phyloP scores from a whole-genome alignment of 2,113 vertebrate genomes.

The Protobothrops flavoviridis region DNA sequence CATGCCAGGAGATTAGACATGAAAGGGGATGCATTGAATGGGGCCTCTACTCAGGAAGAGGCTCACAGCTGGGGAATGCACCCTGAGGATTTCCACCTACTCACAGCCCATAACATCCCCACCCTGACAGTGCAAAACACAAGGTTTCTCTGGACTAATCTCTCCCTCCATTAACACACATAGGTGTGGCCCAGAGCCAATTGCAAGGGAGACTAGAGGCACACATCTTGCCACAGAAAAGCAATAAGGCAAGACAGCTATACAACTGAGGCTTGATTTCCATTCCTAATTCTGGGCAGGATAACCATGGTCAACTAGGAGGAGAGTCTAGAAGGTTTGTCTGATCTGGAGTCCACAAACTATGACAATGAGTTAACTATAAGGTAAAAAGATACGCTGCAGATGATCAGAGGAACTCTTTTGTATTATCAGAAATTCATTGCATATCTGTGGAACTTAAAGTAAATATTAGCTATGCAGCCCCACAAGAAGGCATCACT shows the following conservation, averaged over 20 bases:
- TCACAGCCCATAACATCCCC: not conserved
- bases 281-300: not conserved
- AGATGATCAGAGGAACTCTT: not conserved
- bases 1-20: conserved; percentile 33
- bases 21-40: conserved; percentile 4
- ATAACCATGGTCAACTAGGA: not conserved
- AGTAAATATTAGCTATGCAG: not conserved
- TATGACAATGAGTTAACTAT: not conserved
- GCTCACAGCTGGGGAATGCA: conserved; percentile 18
- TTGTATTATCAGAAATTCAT: not conserved
- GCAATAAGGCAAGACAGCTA: not conserved
- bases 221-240: not conserved
- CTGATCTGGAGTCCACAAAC: not conserved
- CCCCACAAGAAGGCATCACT: not conserved
- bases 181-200: conserved; percentile 7
- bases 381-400: not conserved
- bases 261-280: not conserved
- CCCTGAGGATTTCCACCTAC: conserved; percentile 5
- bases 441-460: not conserved
- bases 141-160: not conserved
- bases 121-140: conserved; percentile 8
- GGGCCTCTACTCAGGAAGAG: not conserved
- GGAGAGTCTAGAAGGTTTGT: not conserved
- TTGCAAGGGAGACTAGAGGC: conserved; percentile 7
- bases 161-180: not conserved